These are phyloP conservation scores for Stichodactyla mertensii DNA, from an alignment of 64 coral and sea anemone genomes.

Conservation along the genomic window DNA sequence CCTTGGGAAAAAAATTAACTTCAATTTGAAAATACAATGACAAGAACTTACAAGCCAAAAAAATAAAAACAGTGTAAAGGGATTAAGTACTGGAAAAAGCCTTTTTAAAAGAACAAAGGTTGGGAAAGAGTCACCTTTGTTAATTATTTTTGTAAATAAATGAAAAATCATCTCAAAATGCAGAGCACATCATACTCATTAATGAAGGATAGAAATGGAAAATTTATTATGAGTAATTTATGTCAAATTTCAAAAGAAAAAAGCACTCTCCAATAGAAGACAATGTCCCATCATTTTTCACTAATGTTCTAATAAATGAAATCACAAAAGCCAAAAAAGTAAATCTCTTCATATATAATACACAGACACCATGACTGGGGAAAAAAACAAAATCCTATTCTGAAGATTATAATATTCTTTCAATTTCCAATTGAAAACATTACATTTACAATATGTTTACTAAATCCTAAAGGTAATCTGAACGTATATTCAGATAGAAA, in stretches of 20 bases:
- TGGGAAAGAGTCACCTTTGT: not conserved
- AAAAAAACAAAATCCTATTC: not conserved
- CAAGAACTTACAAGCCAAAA: not conserved
- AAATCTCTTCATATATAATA: not conserved
- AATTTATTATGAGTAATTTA: constrained; percentile 16
- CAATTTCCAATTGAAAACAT: no score
- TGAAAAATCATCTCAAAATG: not conserved
- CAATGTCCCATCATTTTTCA: not conserved
- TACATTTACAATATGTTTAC: no score
- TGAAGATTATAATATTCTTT: no score
- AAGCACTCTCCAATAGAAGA: not conserved
- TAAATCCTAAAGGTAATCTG: no score
- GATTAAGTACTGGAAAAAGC: not conserved
- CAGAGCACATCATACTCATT: not conserved
- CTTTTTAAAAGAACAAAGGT: not conserved
- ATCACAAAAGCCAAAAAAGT: not conserved
- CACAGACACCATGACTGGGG: not conserved
- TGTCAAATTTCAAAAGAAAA: not conserved
- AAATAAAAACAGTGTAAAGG: not conserved
- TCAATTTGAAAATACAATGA: not conserved
- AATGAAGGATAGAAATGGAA: not conserved
- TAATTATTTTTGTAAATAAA: not conserved
- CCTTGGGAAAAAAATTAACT: not conserved
- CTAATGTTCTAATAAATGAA: not conserved
- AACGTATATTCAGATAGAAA: no score